A percentile compares a stretch with the other conserved stretches of the same genome.
Conservation (phyloP, 2,797 vertebrate genomes). For the Pseudochirops corinnae region DNA sequence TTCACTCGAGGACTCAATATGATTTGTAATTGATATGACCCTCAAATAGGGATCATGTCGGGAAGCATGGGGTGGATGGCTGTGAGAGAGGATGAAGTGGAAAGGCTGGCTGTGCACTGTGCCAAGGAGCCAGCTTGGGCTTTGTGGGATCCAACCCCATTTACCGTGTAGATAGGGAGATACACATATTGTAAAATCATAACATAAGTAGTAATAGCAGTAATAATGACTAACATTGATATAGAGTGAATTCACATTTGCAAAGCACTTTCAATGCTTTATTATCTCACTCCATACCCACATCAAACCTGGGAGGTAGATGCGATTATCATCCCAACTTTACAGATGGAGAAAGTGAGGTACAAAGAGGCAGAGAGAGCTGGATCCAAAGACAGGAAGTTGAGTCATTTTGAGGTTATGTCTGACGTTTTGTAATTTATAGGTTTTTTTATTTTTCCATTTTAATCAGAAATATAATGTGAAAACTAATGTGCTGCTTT, state of each 20-base stretch:
- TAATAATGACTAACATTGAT: background rate
- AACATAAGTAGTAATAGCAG: background rate
- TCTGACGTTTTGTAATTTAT: background rate
- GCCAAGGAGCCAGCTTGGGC: background rate
- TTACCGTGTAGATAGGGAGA: background rate
- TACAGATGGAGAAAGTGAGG: background rate
- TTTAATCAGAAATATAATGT: background rate
- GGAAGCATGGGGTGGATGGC: background rate
- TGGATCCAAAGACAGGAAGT: background rate
- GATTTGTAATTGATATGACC: too few species aligned
- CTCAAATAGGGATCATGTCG: background rate
- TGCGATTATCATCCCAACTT: background rate
- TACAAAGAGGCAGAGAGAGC: background rate
- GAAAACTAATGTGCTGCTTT: background rate
- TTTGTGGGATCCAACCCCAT: background rate
- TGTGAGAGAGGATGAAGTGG: background rate
- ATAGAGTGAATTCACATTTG: background rate
- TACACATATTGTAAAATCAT: background rate
- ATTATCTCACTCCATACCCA: background rate
- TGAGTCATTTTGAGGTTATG: background rate
- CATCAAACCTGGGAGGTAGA: background rate
- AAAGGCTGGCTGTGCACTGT: background rate
- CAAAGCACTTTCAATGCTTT: background rate
- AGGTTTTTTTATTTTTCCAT: background rate
- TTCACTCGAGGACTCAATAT: accelerated